A percentile compares a stretch with the other conserved stretches of the same genome.
phyloP scores from a whole-genome alignment of 2,797 vertebrate species.

The Prionace glauca region DNA sequence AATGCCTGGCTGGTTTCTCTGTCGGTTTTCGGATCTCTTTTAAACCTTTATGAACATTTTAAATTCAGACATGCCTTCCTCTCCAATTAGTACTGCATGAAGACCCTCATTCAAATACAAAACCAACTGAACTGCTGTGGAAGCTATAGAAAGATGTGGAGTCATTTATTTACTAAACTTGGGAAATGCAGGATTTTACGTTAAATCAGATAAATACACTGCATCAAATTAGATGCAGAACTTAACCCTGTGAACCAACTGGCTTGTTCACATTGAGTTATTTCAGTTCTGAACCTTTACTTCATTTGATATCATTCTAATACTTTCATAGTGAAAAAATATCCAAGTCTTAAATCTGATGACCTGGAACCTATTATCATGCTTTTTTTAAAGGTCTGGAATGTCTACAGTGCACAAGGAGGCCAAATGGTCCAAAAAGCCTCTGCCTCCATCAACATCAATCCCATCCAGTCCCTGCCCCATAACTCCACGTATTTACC shows the following conservation, averaged over 20 bases:
- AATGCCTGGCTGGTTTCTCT: slow-evolving; percentile 2
- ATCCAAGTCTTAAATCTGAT: neutral
- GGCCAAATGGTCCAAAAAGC: too few species aligned
- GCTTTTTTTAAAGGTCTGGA: neutral
- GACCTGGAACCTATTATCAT: neutral
- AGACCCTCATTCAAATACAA: neutral
- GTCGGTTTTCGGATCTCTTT: neutral
- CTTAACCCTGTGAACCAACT: neutral
- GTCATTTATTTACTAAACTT: neutral
- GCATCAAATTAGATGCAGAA: neutral
- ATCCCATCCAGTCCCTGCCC: too few species aligned
- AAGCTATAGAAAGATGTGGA: neutral
- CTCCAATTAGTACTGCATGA: slow-evolving; percentile 32
- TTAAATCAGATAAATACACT: neutral
- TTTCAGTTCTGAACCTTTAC: neutral
- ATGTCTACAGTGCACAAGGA: too few species aligned
- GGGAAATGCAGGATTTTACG: neutral
- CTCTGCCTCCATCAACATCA: too few species aligned
- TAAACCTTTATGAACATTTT: slow-evolving; percentile 1
- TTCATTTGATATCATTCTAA: neutral
- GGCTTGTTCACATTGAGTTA: neutral
- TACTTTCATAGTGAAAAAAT: neutral
- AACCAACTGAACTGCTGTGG: neutral
- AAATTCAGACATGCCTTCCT: neutral
- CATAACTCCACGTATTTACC: too few species aligned